phyloP scores from a whole-genome alignment of 2,113 vertebrate species.

The Mesembrinibis cayennensis region DNA sequence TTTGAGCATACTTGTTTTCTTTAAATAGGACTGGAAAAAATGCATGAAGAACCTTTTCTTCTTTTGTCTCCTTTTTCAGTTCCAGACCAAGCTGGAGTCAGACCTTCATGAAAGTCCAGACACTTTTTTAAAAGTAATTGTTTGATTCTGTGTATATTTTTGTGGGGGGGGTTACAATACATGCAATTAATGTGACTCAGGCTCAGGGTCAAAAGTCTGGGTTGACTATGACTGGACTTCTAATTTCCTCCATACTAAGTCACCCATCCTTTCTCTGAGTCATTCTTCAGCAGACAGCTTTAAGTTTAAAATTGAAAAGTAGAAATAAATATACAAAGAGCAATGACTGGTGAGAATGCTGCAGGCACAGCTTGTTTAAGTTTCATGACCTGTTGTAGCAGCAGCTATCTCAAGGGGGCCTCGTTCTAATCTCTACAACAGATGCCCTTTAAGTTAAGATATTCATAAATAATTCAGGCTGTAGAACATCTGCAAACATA shows the following conservation, averaged over 20 bases:
- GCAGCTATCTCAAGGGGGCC: background rate
- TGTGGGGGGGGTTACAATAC: background rate
- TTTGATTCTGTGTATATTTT: conserved; percentile 34
- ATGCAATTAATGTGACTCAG: conserved; percentile 39
- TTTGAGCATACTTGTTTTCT: background rate
- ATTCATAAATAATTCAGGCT: background rate
- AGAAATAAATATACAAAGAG: background rate
- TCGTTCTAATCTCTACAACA: background rate
- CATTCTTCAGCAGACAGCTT: conserved; percentile 34
- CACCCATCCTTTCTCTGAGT: conserved; percentile 55
- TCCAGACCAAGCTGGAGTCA: conserved; percentile 1
- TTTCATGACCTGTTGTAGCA: background rate
- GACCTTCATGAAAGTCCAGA: conserved; percentile 13
- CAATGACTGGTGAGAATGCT: background rate
- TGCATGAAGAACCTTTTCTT: background rate
- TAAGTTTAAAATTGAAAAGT: conserved; percentile 49
- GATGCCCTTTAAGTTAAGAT: background rate
- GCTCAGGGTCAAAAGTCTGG: conserved; percentile 54
- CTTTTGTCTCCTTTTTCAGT: conserved; percentile 15
- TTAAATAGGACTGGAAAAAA: conserved; percentile 12
- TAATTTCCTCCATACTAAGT: conserved; percentile 49
- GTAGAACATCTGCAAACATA: background rate
- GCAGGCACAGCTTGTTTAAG: background rate
- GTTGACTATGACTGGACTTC: conserved; percentile 44
- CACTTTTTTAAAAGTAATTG: background rate